Evolutionary conservation across 2,113 vertebrate species (phyloP).

Genomic region (Madoqua kirkii): DNA sequence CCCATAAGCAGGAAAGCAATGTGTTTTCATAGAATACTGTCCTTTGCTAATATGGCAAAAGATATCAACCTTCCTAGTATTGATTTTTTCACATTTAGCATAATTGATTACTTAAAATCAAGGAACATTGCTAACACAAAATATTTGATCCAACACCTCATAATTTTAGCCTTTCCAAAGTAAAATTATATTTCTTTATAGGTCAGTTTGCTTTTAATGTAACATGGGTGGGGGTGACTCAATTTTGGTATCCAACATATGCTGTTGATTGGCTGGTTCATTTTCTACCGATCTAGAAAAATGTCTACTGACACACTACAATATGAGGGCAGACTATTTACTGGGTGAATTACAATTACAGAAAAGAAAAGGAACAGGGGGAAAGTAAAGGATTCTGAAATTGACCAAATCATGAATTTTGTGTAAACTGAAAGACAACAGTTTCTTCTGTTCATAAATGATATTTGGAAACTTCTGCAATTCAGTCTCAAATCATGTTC

Average conservation of each 20-base stretch:
- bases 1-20: conserved; percentile 1
- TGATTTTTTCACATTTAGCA: conserved; percentile 10
- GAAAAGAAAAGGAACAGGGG: not conserved
- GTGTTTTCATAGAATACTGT: conserved; percentile 16
- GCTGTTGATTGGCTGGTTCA: not conserved
- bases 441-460: not conserved
- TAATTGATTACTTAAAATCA: not conserved
- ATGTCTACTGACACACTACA: not conserved
- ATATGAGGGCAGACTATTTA: conserved; percentile 11
- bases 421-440: not conserved
- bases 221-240: not conserved
- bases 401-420: not conserved
- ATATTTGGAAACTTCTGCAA: not conserved
- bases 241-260: not conserved
- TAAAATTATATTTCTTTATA: not conserved
- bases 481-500: conserved; percentile 38
- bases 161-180: not conserved
- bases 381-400: not conserved
- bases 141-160: not conserved
- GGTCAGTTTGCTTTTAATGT: conserved; percentile 29
- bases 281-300: conserved; percentile 26
- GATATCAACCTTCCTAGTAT: not conserved
- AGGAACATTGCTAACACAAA: conserved; percentile 3
- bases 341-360: not conserved
- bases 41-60: not conserved